Evolutionary conservation across 2,888 invertebrate species (phyloP).

Genomic region (Drosophila monieri): DNA sequence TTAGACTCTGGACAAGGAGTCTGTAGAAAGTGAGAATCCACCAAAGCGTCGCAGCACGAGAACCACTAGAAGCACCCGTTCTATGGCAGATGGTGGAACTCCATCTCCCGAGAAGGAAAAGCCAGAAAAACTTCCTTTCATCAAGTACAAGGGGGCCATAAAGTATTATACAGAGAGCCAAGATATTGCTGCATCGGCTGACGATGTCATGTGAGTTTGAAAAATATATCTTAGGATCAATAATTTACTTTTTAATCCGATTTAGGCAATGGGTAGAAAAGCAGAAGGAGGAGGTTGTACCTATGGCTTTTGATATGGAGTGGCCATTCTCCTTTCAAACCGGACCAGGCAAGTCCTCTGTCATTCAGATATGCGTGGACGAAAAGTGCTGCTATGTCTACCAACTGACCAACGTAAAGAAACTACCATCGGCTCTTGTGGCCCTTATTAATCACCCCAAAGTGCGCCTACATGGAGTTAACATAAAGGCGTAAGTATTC

Average conservation of each 20-base stretch:
- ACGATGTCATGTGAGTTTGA: conserved; percentile 83
- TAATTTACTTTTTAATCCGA: not conserved
- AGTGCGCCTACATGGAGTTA: conserved; percentile 86
- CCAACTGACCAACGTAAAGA: conserved; percentile 85
- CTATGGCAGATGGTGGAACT: conserved; percentile 67
- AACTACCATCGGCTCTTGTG: conserved; percentile 86
- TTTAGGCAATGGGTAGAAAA: conserved; percentile 81
- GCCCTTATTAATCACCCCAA: conserved; percentile 86
- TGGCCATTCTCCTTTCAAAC: conserved; percentile 88
- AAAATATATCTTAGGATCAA: not conserved
- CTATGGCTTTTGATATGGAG: conserved; percentile 88
- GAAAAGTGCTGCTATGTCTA: conserved; percentile 85
- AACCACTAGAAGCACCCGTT: conserved; percentile 68
- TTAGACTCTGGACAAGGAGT: conserved; percentile 51
- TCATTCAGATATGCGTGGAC: conserved; percentile 87
- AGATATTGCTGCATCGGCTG: conserved; percentile 85
- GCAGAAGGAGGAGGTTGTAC: conserved; percentile 81
- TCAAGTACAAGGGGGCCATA: conserved; percentile 79
- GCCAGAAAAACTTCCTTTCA: conserved; percentile 68
- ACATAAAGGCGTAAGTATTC: conserved; percentile 86
- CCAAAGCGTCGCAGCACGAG: conserved; percentile 80
- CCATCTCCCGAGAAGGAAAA: conserved; percentile 62
- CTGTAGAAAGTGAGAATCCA: conserved; percentile 68
- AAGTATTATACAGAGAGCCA: conserved; percentile 82
- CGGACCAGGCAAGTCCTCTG: conserved; percentile 86